Conservation (phyloP, 2,113 vertebrate genomes). For the Myocastor coypus region DNA sequence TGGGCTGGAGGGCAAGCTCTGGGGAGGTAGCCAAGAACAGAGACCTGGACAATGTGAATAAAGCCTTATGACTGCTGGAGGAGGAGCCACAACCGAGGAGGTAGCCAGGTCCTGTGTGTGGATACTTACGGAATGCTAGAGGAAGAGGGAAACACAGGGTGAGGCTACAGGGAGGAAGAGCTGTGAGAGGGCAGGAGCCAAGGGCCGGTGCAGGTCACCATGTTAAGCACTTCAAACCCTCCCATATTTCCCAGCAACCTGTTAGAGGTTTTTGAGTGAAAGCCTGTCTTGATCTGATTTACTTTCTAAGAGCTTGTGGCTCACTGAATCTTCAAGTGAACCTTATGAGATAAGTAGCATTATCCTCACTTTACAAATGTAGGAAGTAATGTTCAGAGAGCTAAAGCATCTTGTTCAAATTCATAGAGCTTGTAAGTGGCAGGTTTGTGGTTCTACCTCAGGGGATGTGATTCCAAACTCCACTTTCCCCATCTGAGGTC, state of each 20-base stretch:
- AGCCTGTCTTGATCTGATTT: neutral
- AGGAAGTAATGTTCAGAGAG: neutral
- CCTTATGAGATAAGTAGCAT: neutral
- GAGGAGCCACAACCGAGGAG: neutral
- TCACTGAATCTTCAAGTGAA: neutral
- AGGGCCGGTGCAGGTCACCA: fast-evolving
- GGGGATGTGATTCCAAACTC: neutral
- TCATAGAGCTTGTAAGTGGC: neutral
- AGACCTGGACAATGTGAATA: neutral
- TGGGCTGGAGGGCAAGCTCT: neutral
- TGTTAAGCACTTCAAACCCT: neutral
- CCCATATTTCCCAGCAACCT: neutral
- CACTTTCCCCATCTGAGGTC: neutral
- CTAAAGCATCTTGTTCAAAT: neutral
- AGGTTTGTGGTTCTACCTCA: neutral
- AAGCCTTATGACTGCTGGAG: neutral
- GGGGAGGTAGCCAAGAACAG: neutral
- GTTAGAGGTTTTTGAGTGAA: neutral
- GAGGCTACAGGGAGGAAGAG: neutral
- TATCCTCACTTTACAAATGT: neutral
- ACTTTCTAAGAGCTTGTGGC: neutral
- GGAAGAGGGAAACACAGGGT: neutral
- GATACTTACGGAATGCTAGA: neutral
- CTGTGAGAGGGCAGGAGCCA: too few relatives aligned
- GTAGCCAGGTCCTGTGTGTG: too few relatives aligned